phyloP scores from a whole-genome alignment of 2,797 vertebrate genomes.

The Enteromius trimaculatus region DNA sequence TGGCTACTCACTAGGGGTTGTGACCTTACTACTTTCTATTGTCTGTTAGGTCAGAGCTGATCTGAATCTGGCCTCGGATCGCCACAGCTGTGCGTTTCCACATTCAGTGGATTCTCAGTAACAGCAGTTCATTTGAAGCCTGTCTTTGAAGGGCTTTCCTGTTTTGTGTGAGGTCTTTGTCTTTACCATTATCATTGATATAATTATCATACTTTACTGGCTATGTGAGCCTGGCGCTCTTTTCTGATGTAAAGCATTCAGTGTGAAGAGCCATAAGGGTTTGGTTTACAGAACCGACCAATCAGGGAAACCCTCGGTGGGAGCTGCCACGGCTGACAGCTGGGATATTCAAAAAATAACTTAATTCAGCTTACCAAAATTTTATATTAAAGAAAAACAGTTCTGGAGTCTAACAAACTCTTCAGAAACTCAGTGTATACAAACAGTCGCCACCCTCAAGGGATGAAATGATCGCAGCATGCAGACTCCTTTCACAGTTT shows the following conservation, averaged over 20 bases:
- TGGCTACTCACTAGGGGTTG: not conserved
- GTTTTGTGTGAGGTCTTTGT: constrained; percentile 57
- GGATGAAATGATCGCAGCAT: constrained; percentile 36
- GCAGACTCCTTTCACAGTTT: constrained; percentile 50
- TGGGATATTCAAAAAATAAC: constrained; percentile 2
- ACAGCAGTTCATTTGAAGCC: constrained; percentile 47
- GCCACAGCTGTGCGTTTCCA: constrained; percentile 46
- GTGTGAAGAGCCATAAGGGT: constrained; percentile 48
- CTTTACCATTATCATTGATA: constrained; percentile 54
- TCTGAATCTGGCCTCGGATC: constrained; percentile 34
- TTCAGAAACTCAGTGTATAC: not conserved
- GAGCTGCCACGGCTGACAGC: constrained; percentile 32
- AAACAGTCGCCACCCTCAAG: not conserved
- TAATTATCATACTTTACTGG: constrained; percentile 59
- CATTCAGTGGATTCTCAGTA: constrained; percentile 51
- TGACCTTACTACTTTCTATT: constrained; percentile 19
- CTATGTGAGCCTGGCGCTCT: constrained; percentile 51
- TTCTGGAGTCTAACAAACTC: not conserved
- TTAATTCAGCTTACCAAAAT: constrained; percentile 3
- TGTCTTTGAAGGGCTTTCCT: constrained; percentile 47
- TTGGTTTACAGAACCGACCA: constrained; percentile 41
- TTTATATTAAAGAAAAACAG: not conserved
- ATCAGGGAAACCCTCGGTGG: constrained; percentile 45
- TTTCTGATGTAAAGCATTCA: constrained; percentile 63
- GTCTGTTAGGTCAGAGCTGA: not conserved